Evolutionary conservation across 2,797 vertebrate species (phyloP).

Genomic region (Hapalemur alaotrensis): DNA sequence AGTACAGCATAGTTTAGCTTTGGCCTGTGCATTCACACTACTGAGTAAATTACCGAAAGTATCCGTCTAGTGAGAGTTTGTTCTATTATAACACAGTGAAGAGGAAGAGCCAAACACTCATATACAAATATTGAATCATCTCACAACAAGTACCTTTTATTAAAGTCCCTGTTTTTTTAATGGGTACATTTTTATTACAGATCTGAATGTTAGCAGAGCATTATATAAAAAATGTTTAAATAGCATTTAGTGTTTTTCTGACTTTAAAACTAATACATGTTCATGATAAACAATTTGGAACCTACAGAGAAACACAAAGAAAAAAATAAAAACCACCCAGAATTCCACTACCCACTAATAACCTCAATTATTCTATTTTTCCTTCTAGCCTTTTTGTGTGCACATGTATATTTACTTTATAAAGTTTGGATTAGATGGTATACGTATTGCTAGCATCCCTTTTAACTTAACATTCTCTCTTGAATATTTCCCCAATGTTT

Average conservation of each 20-base stretch:
- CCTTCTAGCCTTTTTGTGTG: neutral
- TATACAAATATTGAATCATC: neutral
- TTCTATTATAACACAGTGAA: neutral
- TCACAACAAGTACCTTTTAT: neutral
- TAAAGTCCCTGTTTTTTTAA: neutral
- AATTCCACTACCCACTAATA: neutral
- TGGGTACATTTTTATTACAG: slow-evolving; percentile 11
- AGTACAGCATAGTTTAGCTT: neutral
- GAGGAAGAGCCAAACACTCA: neutral
- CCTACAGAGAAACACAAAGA: neutral
- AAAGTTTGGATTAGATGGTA: slow-evolving; percentile 2
- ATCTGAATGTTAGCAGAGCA: slow-evolving; percentile 9
- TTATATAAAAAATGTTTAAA: slow-evolving; percentile 17
- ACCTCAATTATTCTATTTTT: slow-evolving; percentile 2
- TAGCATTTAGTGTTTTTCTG: slow-evolving; percentile 22
- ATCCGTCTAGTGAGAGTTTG: neutral
- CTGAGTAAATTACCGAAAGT: neutral
- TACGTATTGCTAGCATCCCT: neutral
- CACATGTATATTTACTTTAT: neutral
- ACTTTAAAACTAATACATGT: neutral
- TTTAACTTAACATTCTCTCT: slow-evolving; percentile 16
- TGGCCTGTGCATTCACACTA: neutral
- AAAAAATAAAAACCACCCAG: neutral
- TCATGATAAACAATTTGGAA: neutral
- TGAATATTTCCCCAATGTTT: slow-evolving; percentile 12